Evolutionary conservation across 2,797 vertebrate species (phyloP), one percentile per base, ranked within the genome.

Genomic region (Rousettus madagascariensis): DNA sequence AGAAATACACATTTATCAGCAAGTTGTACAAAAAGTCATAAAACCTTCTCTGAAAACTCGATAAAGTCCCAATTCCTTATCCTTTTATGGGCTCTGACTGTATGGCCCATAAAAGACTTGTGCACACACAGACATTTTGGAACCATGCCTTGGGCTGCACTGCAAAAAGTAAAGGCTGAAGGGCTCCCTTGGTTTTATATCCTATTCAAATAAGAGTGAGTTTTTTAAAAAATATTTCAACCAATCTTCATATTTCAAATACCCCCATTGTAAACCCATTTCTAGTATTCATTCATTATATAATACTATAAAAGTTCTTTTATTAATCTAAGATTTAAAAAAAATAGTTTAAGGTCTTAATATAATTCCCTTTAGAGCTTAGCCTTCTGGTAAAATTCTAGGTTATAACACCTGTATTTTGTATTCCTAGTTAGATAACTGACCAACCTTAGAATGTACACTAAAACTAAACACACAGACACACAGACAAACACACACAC

Each of bases 141-240:
- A 96, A 68, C 87, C 63, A 49, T 63, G 30, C 43, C 6, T 79
- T 85, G 72, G 51, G 11, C 9, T 72, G n/a, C 38, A 43, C 9
- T 72, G n/a, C 46, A 51, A 75, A 61, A 69, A 55, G 22, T 80
- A 46, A 85, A 79, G 10, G 10, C 66, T 57, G 8, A 59, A 79
- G 72, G 16, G 2, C 1, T 26, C 22, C 24, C 30, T 69, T 59
- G 22, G 33, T 53, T 71, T 63, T 69, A 77, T 2, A 71, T 20
- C 20, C 26, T 65, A 16, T n/a, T 36, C 30, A 78, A 78, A 71
- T 3, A 71, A 61, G 11, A 89, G 5, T 53, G 7, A 9, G 41
- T 92, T 77, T 87, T 59, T 87, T 85, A 57, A 51, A 82, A 79
- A 79, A 33, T 80, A 36, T 53, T 78, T 90, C n/a, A 72, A 38